Conservation (phyloP, 2,113 vertebrate genomes). For the Callithrix jacchus region DNA sequence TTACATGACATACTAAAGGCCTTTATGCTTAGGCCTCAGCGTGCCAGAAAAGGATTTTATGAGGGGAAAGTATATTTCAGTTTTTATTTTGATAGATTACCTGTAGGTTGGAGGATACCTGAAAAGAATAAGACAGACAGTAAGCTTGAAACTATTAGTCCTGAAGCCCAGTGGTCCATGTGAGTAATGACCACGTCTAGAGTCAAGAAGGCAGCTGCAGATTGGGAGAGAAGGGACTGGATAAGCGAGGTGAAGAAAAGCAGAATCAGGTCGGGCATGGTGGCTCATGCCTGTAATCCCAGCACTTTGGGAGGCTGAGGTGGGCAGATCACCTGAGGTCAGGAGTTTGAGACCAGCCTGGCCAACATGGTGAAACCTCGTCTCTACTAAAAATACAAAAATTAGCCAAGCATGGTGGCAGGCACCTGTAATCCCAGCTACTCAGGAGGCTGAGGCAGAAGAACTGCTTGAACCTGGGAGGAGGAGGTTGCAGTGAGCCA, state of each 20-base stretch:
- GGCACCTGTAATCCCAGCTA: no score
- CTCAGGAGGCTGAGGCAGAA: no score
- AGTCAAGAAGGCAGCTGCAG: not conserved
- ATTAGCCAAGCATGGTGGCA: no score
- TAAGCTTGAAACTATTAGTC: not conserved
- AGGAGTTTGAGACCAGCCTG: no score
- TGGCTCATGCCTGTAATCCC: no score
- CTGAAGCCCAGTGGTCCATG: not conserved
- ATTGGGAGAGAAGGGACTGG: not conserved
- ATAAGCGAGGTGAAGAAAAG: not conserved
- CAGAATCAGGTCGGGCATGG: accelerated
- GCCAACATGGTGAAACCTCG: no score
- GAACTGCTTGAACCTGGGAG: no score
- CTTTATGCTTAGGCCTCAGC: not conserved
- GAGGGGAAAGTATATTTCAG: not conserved
- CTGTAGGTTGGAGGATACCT: not conserved
- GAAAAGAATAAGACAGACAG: not conserved
- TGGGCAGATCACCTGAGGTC: no score
- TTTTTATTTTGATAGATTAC: not conserved
- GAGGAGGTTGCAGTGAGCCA: no score
- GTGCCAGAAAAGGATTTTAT: not conserved
- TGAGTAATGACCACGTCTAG: not conserved
- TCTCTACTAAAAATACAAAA: no score
- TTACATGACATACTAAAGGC: not conserved
- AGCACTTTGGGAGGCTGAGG: no score